phyloP scores from a whole-genome alignment of 2,797 vertebrate genomes.

The Sebastes taczanowskii region DNA sequence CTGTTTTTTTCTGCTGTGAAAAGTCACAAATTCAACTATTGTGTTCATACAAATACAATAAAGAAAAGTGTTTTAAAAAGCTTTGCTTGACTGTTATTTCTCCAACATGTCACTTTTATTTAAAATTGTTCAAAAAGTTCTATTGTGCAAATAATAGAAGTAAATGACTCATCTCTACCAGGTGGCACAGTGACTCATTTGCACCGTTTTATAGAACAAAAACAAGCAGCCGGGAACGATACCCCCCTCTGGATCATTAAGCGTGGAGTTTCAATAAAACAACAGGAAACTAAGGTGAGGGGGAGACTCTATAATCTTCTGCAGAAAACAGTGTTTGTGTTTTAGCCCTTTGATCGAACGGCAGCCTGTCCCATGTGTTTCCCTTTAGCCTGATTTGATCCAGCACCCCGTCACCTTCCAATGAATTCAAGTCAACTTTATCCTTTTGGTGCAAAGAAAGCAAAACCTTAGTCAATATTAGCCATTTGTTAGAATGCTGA shows the following conservation, averaged over 20 bases:
- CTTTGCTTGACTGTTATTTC: not conserved
- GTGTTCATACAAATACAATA: not conserved
- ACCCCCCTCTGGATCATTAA: not conserved
- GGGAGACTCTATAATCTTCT: not conserved
- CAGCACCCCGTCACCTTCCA: not conserved
- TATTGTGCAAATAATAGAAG: not conserved
- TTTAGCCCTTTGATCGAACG: not conserved
- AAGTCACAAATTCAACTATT: not conserved
- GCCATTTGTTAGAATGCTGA: not conserved
- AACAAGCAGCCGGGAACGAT: not conserved
- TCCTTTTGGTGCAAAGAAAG: not conserved
- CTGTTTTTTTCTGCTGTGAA: not conserved
- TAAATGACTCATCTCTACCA: not conserved
- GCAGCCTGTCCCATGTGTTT: not conserved
- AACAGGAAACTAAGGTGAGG: not conserved
- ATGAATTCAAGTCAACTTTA: not conserved
- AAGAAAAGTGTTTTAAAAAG: not conserved
- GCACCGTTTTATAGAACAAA: not conserved
- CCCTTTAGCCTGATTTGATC: not conserved
- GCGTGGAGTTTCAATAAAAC: not conserved
- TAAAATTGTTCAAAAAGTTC: not conserved
- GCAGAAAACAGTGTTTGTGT: not conserved
- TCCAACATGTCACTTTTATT: not conserved
- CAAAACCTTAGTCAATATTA: not conserved
- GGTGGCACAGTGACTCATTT: not conserved